Evolutionary conservation across 2,888 invertebrate genomes (phyloP).

Genomic region (Carabus problematicus): DNA sequence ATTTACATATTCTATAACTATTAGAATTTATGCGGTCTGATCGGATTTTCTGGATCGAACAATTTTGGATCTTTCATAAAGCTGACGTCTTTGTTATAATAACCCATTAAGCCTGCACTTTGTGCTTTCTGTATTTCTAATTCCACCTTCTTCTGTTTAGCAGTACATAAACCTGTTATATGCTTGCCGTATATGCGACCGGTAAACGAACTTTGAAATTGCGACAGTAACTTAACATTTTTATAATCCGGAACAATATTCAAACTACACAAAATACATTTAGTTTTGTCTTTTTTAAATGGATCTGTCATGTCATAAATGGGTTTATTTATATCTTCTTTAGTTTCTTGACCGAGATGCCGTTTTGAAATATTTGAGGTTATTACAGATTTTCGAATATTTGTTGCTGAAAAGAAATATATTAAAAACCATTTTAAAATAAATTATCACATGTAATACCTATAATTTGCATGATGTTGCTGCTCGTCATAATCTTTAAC

Average conservation of each 20-base stretch:
- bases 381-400: constrained; percentile 11
- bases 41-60: constrained; percentile 86
- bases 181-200: constrained; percentile 91
- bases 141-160: constrained; percentile 79
- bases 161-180: constrained; percentile 90
- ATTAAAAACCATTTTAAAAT: no score
- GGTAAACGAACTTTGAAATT: constrained; percentile 95
- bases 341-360: neutral
- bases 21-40: constrained; percentile 80
- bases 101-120: constrained; percentile 82
- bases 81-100: constrained; percentile 78
- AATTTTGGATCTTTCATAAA: constrained; percentile 89
- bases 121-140: constrained; percentile 78
- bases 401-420: constrained; percentile 5
- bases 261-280: constrained; percentile 84
- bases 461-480: no score
- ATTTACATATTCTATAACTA: constrained; percentile 32
- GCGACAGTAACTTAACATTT: constrained; percentile 88
- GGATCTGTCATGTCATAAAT: constrained; percentile 77
- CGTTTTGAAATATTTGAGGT: constrained; percentile 1
- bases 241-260: constrained; percentile 88
- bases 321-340: constrained; percentile 57
- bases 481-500: no score
- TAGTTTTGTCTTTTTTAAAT: constrained; percentile 72
- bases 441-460: no score